Percentiles rank a stretch among this genome's conserved stretches.
Evolutionary conservation across 2,113 vertebrate species (phyloP).

Genomic region (Picathartes gymnocephalus): DNA sequence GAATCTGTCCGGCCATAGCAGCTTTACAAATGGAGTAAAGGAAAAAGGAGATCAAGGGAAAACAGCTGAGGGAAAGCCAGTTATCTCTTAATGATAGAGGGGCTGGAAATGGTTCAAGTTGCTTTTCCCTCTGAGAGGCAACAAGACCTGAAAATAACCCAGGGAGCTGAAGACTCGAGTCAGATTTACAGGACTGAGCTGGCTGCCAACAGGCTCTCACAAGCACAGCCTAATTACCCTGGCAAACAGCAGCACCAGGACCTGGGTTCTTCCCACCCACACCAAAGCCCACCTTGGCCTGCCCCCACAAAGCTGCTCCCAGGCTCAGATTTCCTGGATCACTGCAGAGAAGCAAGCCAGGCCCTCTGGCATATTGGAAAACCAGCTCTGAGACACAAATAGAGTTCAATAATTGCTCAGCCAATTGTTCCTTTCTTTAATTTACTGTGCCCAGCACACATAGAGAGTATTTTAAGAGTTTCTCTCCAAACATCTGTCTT

Average conservation of each 20-base stretch:
- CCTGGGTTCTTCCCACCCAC: not conserved
- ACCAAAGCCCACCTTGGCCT: not conserved
- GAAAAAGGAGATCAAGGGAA: not conserved
- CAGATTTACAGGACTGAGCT: not conserved
- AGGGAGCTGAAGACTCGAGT: not conserved
- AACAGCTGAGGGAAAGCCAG: not conserved
- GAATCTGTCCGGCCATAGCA: accelerated
- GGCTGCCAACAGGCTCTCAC: not conserved
- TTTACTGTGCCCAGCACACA: not conserved
- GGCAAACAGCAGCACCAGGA: not conserved
- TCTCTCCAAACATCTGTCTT: not conserved
- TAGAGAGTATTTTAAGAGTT: not conserved
- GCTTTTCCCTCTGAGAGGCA: not conserved
- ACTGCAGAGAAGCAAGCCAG: not conserved
- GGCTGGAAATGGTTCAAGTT: not conserved
- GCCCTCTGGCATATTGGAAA: not conserved
- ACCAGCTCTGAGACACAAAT: not conserved
- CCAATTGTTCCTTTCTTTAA: not conserved
- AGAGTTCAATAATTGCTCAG: not conserved
- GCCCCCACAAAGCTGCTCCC: not conserved
- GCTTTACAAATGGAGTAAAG: not conserved
- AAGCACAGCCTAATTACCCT: not conserved
- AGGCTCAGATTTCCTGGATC: not conserved
- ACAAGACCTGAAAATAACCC: not conserved
- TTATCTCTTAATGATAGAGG: not conserved